phyloP scores from a whole-genome alignment of 23 tunicate genomes.

The Trididemnum nubilum region DNA sequence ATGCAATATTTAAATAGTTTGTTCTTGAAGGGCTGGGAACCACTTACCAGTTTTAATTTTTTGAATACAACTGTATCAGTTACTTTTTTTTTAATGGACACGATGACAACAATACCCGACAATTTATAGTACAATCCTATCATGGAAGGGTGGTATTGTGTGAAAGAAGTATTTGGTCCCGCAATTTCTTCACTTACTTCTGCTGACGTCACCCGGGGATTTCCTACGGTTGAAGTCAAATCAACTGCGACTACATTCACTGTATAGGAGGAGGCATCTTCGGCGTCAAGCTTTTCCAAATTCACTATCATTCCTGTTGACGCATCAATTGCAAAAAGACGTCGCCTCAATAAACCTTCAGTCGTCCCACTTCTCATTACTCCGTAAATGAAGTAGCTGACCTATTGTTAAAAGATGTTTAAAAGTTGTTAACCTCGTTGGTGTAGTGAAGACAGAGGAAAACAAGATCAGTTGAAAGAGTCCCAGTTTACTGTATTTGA shows the following conservation, averaged over 20 bases:
- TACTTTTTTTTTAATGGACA: too few species aligned
- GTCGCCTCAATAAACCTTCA: not conserved
- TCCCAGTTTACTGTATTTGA: too few species aligned
- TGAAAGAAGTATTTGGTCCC: too few species aligned
- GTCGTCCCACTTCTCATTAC: not conserved
- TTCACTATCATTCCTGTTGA: conserved; percentile 40
- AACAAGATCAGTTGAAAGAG: too few species aligned
- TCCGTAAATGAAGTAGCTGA: conserved; percentile 31
- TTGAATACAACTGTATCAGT: too few species aligned
- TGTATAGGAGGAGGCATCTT: conserved; percentile 29
- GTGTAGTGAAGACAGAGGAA: too few species aligned
- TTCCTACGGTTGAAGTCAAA: conserved; percentile 23
- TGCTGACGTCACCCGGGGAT: conserved; percentile 48
- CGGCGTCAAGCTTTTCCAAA: conserved; percentile 37
- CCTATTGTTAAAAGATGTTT: conserved; percentile 17
- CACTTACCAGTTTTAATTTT: too few species aligned
- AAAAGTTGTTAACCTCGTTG: not conserved
- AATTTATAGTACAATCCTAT: too few species aligned
- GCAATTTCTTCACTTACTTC: conserved; percentile 45
- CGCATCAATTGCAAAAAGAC: conserved; percentile 52
- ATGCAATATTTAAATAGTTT: too few species aligned
- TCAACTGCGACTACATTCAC: conserved; percentile 54
- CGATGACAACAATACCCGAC: too few species aligned
- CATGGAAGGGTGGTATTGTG: too few species aligned
- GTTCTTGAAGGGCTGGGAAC: too few species aligned